A percentile compares a stretch with the other conserved stretches of the same genome.
Evolutionary conservation across 1,140 invertebrate genomes (phyloP).

Genomic region (Musca domestica): DNA sequence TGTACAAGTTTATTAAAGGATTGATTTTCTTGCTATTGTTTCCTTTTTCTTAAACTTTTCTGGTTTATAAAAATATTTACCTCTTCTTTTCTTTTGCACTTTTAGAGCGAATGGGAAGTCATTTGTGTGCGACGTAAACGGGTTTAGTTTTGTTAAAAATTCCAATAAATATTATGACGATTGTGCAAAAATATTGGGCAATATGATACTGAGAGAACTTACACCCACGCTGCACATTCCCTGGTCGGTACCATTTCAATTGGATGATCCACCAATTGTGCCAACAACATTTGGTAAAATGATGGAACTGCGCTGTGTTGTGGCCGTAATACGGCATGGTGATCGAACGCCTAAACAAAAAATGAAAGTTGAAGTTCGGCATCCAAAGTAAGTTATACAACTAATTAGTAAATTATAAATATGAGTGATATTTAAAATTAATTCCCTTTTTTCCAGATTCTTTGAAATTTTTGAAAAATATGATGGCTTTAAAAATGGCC

Average conservation of each 20-base stretch:
- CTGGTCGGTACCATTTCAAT: slow-evolving; percentile 93
- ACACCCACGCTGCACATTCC: slow-evolving; percentile 95
- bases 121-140: slow-evolving; percentile 99
- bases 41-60: no score
- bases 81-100: neutral
- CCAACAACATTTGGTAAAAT: slow-evolving; percentile 99
- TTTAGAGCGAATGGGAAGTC: slow-evolving; percentile 94
- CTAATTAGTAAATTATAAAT: neutral
- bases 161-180: slow-evolving; percentile 99
- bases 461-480: slow-evolving; percentile 99
- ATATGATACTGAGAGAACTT: slow-evolving; percentile 86
- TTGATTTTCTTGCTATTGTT: no score
- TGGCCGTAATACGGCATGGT: slow-evolving; percentile 97
- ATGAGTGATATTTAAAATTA: slow-evolving; percentile 3
- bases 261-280: slow-evolving; percentile 98
- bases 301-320: slow-evolving; percentile 98
- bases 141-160: slow-evolving; percentile 99
- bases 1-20: no score
- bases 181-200: slow-evolving; percentile 95
- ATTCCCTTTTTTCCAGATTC: slow-evolving; percentile 65
- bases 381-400: slow-evolving; percentile 76
- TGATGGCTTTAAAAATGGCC: slow-evolving; percentile 90
- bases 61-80: slow-evolving; percentile 1
- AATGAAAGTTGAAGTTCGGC: slow-evolving; percentile 99
- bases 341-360: slow-evolving; percentile 99